phyloP scores from a whole-genome alignment of 2,113 vertebrate species.

The Phalacrocorax aristotelis region DNA sequence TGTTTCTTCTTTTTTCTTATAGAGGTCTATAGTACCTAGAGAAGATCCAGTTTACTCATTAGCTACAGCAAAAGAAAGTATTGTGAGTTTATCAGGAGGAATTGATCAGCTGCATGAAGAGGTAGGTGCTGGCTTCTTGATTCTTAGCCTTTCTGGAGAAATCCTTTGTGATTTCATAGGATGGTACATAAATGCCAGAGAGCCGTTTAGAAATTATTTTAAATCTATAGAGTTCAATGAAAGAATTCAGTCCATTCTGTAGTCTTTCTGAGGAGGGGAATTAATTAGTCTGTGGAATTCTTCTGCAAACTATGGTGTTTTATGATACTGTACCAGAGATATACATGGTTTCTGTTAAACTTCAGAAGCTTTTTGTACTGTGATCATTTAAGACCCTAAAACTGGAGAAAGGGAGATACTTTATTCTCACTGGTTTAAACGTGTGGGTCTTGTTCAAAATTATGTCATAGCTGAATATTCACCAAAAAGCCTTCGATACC shows the following conservation, averaged over 20 bases:
- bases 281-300: not conserved
- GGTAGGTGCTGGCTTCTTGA: constrained; percentile 35
- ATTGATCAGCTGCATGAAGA: constrained; percentile 62
- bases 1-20: not conserved
- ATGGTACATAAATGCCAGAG: not conserved
- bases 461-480: not conserved
- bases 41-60: constrained; percentile 12
- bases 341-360: not conserved
- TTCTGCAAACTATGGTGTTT: not conserved
- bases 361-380: not conserved
- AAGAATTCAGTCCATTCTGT: not conserved
- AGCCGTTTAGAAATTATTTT: not conserved
- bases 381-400: not conserved
- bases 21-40: constrained; percentile 67
- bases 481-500: not conserved
- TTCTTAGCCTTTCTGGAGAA: not conserved
- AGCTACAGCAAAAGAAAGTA: constrained; percentile 32
- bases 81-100: constrained; percentile 52
- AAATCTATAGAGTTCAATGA: not conserved
- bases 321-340: not conserved
- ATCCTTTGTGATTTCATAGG: not conserved
- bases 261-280: not conserved
- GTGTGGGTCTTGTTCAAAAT: not conserved
- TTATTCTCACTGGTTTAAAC: not conserved
- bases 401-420: not conserved